A percentile compares a stretch with the other conserved stretches of the same genome.
Evolutionary conservation across 2,113 vertebrate species (phyloP).

Genomic region (Lampris incognitus): DNA sequence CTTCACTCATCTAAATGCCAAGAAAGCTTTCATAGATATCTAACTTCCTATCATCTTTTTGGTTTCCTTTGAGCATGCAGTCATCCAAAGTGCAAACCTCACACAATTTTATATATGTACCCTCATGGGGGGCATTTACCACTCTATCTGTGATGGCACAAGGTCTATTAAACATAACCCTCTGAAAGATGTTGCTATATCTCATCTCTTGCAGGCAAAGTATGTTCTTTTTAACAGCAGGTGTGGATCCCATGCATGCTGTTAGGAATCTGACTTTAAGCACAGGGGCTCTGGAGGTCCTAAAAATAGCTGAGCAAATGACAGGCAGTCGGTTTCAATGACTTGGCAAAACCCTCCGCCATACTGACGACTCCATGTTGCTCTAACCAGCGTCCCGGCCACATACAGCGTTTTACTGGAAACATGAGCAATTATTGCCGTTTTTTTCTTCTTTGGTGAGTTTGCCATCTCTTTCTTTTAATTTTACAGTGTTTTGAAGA

Average conservation of each 20-base stretch:
- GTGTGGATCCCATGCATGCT: constrained; percentile 66
- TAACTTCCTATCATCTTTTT: not conserved
- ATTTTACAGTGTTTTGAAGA: constrained; percentile 27
- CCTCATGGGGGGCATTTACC: not conserved
- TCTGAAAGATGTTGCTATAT: not conserved
- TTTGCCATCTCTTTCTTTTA: constrained; percentile 30
- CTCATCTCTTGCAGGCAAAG: constrained; percentile 13
- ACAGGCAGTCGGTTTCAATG: constrained; percentile 66
- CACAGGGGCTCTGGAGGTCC: constrained; percentile 57
- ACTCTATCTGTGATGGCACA: not conserved
- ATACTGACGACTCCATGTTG: constrained; percentile 56
- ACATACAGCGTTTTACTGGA: constrained; percentile 38
- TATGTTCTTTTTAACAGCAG: constrained; percentile 76
- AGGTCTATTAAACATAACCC: not conserved
- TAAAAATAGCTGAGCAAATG: constrained; percentile 78
- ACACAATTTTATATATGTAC: not conserved
- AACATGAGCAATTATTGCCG: constrained; percentile 65
- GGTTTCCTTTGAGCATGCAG: not conserved
- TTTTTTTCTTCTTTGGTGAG: constrained; percentile 68
- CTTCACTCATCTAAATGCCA: not conserved
- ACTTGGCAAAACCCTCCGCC: constrained; percentile 63
- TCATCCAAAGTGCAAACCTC: not conserved
- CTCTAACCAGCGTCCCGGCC: constrained; percentile 31
- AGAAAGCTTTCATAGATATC: not conserved
- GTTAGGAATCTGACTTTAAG: constrained; percentile 71